These are phyloP conservation scores for Plodia interpunctella DNA, from an alignment of 1,140 invertebrate genomes.

Conservation along the genomic window DNA sequence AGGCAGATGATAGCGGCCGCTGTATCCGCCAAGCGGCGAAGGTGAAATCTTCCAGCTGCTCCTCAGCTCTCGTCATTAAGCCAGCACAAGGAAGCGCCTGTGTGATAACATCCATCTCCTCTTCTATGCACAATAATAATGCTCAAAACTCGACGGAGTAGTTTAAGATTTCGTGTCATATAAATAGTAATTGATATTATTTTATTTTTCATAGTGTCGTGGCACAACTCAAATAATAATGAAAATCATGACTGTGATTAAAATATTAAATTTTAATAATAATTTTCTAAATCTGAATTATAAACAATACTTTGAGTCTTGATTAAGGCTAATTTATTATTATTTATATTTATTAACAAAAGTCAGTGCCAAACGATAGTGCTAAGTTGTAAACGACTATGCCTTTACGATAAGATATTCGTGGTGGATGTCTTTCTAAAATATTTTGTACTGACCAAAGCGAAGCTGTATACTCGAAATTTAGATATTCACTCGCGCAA, in stretches of 20 bases:
- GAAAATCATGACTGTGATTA: slow-evolving; percentile 70
- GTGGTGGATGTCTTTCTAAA: slow-evolving; percentile 37
- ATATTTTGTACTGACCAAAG: slow-evolving; percentile 38
- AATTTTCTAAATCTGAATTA: slow-evolving; percentile 53
- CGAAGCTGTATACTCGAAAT: slow-evolving; percentile 30
- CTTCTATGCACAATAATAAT: slow-evolving; percentile 73
- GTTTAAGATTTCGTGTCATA: slow-evolving; percentile 74
- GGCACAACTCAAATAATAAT: slow-evolving; percentile 51
- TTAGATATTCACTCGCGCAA: slow-evolving; percentile 18
- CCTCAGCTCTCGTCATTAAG: slow-evolving; percentile 27
- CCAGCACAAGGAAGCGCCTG: slow-evolving; percentile 52
- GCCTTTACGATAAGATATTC: slow-evolving; percentile 50
- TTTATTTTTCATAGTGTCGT: slow-evolving; percentile 55
- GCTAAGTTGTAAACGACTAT: slow-evolving; percentile 66
- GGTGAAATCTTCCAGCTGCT: slow-evolving; percentile 77
- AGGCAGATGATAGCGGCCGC: slow-evolving; percentile 91
- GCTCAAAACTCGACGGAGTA: slow-evolving; percentile 69
- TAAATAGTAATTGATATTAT: slow-evolving; percentile 61
- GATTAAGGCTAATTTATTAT: slow-evolving; percentile 53
- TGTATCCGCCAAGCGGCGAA: slow-evolving; percentile 83
- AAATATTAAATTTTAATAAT: slow-evolving; percentile 52
- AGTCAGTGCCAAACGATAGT: slow-evolving; percentile 74
- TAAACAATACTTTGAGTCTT: slow-evolving; percentile 41
- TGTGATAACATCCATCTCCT: slow-evolving; percentile 66
- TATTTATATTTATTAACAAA: slow-evolving; percentile 57